Base-by-base conservation (phyloP, 2,888 invertebrate genomes). In the Hirtodrosophila cameraria region DNA sequence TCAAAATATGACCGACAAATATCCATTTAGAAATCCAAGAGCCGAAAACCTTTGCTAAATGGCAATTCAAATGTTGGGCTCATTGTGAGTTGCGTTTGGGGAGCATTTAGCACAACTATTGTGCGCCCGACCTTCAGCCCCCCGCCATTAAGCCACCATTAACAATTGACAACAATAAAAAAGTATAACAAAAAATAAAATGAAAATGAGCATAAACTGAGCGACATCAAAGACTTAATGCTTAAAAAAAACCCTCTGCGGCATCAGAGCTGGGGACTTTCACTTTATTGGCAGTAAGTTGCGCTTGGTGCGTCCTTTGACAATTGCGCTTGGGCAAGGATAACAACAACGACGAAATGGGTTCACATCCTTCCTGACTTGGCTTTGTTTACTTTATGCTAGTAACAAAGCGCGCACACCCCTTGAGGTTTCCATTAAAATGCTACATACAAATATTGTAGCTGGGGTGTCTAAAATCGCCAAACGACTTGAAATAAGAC, bases 321-420 rank as follows among this genome's bases (percentile, higher is more conserved):
- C 74, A 84, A 84, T 79, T 74, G 78, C 59, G 57, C 53, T 52
- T 1, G 33, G 18, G 54, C 81, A 70, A 77, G 75, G 65, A 77
- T 61, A 62, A 39, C 31, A 28, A 23, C 25, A 39, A 27, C 38
- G 2, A 0, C 5, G 1, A 31, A 39, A 42, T 31, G 35, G 42
- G 39, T 55, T 48, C 42, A 16, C 43, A 35, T 38, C 23, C 15
- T 15, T 23, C n/a, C 23, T 20, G 27, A 12, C 42, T 27, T 25
- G 36, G n/a, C 25, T 18, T 39, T 52, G 48, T 61, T 49, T 67
- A 33, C 33, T 61, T 57, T 18, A 64, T 65, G 33, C 16, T 13
- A 33, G 42, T 35, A 35, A 70, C 57, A 71, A 68, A 48, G 65
- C 46, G 65, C 46, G 23, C 54, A 53, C n/a, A 15, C 16, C 67